These are phyloP conservation scores for Blennius ocellaris DNA, from an alignment of 2,113 vertebrate species.

Conservation along the genomic window DNA sequence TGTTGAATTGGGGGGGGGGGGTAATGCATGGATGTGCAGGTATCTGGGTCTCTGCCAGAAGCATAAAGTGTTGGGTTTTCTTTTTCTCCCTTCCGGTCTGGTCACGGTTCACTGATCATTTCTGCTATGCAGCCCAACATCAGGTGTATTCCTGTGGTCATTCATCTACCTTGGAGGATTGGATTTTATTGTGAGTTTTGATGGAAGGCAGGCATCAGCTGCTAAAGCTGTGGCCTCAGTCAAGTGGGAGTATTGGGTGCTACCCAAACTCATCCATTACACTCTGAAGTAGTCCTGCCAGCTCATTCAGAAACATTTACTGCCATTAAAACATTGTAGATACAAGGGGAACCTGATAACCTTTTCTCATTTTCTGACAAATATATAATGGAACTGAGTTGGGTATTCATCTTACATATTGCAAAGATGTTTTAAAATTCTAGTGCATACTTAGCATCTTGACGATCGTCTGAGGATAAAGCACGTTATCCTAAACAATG, in stretches of 20 bases:
- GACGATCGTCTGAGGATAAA: no score
- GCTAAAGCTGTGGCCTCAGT: conserved; percentile 21
- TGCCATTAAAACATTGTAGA: not conserved
- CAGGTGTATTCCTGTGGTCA: conserved; percentile 35
- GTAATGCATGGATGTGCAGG: conserved; percentile 42
- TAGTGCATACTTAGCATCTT: no score
- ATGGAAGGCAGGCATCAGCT: conserved; percentile 6
- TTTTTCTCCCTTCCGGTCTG: not conserved
- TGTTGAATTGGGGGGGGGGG: conserved; percentile 57
- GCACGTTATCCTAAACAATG: no score
- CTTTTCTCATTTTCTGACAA: no score
- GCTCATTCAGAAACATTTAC: conserved; percentile 11
- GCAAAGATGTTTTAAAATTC: no score
- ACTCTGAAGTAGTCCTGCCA: not conserved
- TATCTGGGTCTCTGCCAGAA: conserved; percentile 23
- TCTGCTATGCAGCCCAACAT: conserved; percentile 23
- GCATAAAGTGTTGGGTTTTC: not conserved
- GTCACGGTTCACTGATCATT: not conserved
- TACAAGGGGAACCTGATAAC: not conserved
- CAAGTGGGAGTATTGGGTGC: not conserved
- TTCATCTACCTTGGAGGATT: conserved; percentile 44
- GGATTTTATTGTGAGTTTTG: conserved; percentile 36
- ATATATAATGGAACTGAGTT: no score
- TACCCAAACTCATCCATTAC: conserved; percentile 5
- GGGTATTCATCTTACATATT: no score